These are phyloP conservation scores for Bostrychus sinensis DNA, from an alignment of 2,113 vertebrate species.

Conservation along the genomic window DNA sequence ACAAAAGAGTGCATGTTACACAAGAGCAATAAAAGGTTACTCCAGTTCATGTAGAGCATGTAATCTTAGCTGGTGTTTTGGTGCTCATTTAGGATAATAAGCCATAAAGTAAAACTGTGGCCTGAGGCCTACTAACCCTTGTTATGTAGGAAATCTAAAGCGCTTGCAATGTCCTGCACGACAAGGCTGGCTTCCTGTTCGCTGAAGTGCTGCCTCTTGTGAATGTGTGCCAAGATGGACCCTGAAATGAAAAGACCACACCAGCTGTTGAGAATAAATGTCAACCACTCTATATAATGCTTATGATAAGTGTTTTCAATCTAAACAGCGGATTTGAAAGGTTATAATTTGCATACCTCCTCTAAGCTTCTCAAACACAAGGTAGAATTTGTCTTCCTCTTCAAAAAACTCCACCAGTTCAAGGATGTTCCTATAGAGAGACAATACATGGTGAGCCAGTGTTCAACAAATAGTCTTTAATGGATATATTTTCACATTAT, in stretches of 20 bases:
- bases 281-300: neutral
- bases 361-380: constrained; percentile 97
- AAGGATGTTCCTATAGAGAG: constrained; percentile 87
- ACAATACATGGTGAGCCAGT: neutral
- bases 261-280: constrained; percentile 21
- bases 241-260: constrained; percentile 70
- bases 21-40: neutral
- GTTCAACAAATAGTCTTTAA: neutral
- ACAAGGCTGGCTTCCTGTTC: constrained; percentile 95
- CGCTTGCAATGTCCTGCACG: constrained; percentile 95
- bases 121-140: constrained; percentile 82
- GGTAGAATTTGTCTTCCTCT: constrained; percentile 97
- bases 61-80: neutral
- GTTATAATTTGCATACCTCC: constrained; percentile 81
- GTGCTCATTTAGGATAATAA: neutral
- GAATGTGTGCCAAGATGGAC: constrained; percentile 95
- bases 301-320: neutral
- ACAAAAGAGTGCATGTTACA: neutral
- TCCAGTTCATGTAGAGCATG: neutral
- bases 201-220: constrained; percentile 90
- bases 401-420: constrained; percentile 98
- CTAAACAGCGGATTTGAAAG: constrained; percentile 4
- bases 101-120: neutral
- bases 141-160: constrained; percentile 95
- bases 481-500: neutral